Conservation (phyloP, 1,140 invertebrate species). For the Zaprionus tsacasi region DNA sequence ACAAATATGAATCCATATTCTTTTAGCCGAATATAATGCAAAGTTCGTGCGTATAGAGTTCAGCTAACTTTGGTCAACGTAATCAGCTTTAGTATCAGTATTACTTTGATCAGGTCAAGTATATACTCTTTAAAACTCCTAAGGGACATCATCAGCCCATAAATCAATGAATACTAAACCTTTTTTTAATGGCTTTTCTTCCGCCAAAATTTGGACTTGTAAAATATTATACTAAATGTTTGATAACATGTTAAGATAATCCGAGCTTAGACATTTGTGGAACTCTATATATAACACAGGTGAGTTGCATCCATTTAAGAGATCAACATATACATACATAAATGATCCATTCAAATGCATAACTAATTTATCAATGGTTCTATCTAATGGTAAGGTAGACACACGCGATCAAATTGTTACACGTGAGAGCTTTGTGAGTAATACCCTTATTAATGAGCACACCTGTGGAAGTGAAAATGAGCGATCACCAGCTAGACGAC, state of each 20-base stretch:
- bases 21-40: too few species aligned
- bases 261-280: too few species aligned
- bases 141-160: too few species aligned
- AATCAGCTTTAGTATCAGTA: too few species aligned
- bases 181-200: too few species aligned
- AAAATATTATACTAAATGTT: too few species aligned
- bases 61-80: too few species aligned
- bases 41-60: too few species aligned
- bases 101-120: background rate
- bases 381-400: background rate
- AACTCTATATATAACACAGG: too few species aligned
- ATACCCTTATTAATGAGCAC: background rate
- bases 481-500: slow-evolving; percentile 14
- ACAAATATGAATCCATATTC: background rate
- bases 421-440: background rate
- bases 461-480: slow-evolving; percentile 3
- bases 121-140: background rate
- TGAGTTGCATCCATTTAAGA: background rate
- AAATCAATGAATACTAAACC: too few species aligned
- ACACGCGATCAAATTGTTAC: slow-evolving; percentile 36
- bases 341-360: background rate
- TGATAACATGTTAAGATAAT: too few species aligned
- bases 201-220: too few species aligned
- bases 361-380: background rate
- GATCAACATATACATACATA: background rate